Conservation (phyloP, 2,113 vertebrate species). For the Haemorhous mexicanus region DNA sequence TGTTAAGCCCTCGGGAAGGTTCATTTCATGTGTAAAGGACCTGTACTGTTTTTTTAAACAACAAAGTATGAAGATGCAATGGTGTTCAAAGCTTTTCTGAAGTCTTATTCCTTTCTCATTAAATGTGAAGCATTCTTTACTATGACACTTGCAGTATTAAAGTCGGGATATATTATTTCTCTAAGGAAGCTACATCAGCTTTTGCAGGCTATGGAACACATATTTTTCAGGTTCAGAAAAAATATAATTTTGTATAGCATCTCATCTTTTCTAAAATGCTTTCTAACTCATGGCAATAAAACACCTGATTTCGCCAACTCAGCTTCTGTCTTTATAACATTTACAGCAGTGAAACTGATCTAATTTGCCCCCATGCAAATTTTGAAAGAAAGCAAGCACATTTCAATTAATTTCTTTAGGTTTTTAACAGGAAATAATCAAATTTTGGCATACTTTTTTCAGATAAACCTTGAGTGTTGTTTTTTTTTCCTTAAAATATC, state of each 20-base stretch:
- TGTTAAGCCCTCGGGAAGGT: not conserved
- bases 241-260: not conserved
- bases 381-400: not conserved
- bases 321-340: not conserved
- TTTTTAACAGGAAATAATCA: not conserved
- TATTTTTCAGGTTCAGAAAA: not conserved
- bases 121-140: not conserved
- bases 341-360: not conserved
- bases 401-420: not conserved
- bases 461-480: not conserved
- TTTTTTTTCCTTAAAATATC: not conserved
- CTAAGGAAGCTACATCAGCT: not conserved
- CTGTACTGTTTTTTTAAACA: not conserved
- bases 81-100: not conserved
- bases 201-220: not conserved
- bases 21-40: not conserved
- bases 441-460: not conserved
- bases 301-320: not conserved
- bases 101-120: not conserved
- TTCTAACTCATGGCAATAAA: not conserved
- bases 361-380: not conserved
- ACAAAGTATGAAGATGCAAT: not conserved
- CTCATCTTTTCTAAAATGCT: not conserved
- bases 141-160: not conserved
- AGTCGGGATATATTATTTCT: not conserved